Evolutionary conservation across 1,140 invertebrate genomes (phyloP), one percentile per base, ranked within the genome.

Genomic region (Scaptomyza montana): DNA sequence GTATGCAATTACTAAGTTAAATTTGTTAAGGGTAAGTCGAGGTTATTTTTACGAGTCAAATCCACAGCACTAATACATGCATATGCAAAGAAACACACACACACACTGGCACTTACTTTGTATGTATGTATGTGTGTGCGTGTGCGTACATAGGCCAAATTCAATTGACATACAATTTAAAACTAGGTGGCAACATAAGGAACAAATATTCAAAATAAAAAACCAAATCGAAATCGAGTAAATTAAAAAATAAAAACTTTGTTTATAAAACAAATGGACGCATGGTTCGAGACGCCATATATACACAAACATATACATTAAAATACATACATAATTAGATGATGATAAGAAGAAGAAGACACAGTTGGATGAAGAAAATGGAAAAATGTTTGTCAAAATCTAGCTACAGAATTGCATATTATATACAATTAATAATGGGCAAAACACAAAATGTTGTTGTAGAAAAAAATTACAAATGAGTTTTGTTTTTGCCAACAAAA

Each of bases 361-460:
- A 4, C 12, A 25, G 53, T n/a, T 45, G 21, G 6, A 3, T 16
- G 30, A 5, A 9, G 49, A 63, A 49, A 55, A 60, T 25, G 57
- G 57, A 36, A 71, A 43, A 51, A 71, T 78, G 81, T 76, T 80
- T 66, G 82, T 81, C 78, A 78, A 86, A 87, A 87, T 78, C 68
- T 86, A 86, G 82, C 84, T 86, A 86, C 82, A 87, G 75, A 86
- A 86, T 86, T 86, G 84, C 82, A 77, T 87, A 89, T 89, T 89
- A 89, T 85, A 85, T 87, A 85, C 67, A 77, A 75, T 69, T 86
- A 69, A 87, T 87, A 87, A 67, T 53, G 82, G 82, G 71, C 82
- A 86, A 87, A n/a, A 68, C n/a, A 74, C 79, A 84, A 80, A 89
- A 89, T 80, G 84, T 89, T 89, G 84, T 89, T 89, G 84, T 89